These are phyloP conservation scores for Odontesthes bonariensis DNA, from an alignment of 2,113 vertebrate genomes.

Conservation along the genomic window DNA sequence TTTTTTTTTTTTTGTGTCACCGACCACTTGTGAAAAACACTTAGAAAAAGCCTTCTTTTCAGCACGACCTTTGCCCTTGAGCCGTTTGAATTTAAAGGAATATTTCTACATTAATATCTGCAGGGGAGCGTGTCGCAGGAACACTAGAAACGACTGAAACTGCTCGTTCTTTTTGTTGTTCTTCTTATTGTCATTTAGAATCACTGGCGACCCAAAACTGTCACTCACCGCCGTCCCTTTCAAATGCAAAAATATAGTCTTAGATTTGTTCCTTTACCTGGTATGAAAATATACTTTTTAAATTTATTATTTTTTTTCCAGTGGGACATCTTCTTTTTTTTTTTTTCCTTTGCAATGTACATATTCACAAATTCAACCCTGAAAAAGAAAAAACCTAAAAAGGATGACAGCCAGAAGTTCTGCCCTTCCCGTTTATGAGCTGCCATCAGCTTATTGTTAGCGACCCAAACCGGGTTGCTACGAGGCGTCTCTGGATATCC, in stretches of 20 bases:
- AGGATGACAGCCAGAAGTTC: conserved; percentile 46
- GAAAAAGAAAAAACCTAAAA: not conserved
- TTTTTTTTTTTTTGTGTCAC: too few relatives aligned
- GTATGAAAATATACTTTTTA: conserved; percentile 63
- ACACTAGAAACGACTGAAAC: conserved; percentile 1
- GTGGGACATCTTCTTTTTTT: not conserved
- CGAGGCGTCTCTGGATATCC: conserved; percentile 94
- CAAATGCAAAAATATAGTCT: conserved; percentile 68
- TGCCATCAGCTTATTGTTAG: not conserved
- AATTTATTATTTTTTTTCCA: conserved; percentile 11
- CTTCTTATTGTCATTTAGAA: not conserved
- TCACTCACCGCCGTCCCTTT: conserved; percentile 1
- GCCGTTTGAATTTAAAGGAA: not conserved
- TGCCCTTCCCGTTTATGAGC: conserved; percentile 19
- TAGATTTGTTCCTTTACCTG: conserved; percentile 27
- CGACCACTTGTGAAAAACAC: too few relatives aligned
- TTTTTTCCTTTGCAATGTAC: conserved; percentile 53
- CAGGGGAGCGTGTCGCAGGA: not conserved
- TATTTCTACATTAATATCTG: not conserved
- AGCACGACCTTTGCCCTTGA: too few relatives aligned
- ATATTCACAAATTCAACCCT: conserved; percentile 64
- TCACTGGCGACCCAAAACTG: conserved; percentile 17
- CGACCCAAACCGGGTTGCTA: conserved; percentile 72
- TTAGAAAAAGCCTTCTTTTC: too few relatives aligned
- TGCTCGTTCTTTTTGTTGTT: conserved; percentile 10